Percentiles rank a stretch among this genome's conserved stretches.
These are phyloP conservation scores for Sisyra nigra DNA, from an alignment of 2,888 invertebrate species.

Conservation along the genomic window DNA sequence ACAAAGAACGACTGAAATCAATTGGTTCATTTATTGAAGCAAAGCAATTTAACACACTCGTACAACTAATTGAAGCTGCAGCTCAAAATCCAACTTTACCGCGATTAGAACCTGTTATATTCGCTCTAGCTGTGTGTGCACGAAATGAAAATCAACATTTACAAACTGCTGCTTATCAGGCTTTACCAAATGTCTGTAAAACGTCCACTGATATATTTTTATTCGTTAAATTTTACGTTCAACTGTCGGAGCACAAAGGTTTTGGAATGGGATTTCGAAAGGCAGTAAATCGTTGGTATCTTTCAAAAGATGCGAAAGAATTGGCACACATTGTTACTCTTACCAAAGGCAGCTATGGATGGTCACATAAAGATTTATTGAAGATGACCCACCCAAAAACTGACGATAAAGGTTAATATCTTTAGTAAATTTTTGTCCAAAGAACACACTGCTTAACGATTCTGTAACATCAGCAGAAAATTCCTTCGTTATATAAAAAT, in stretches of 20 bases:
- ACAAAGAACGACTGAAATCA: conserved; percentile 8
- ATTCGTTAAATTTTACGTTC: conserved; percentile 19
- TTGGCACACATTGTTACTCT: conserved; percentile 46
- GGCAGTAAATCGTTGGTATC: conserved; percentile 47
- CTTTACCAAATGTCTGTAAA: conserved; percentile 36
- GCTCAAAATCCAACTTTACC: not conserved
- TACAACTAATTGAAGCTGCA: not conserved
- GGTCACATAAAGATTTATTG: conserved; percentile 57
- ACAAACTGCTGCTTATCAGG: conserved; percentile 36
- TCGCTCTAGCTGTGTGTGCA: conserved; percentile 6
- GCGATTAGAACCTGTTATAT: conserved; percentile 3
- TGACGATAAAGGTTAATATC: conserved; percentile 30
- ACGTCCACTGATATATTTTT: conserved; percentile 33
- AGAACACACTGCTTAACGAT: no score
- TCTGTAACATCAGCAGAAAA: no score
- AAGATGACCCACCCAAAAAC: conserved; percentile 42
- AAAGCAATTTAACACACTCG: not conserved
- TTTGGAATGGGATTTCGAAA: conserved; percentile 48
- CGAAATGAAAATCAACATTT: conserved; percentile 18
- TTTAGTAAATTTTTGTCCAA: no score
- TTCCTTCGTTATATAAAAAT: no score
- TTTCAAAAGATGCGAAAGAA: conserved; percentile 37
- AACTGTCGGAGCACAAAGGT: conserved; percentile 18
- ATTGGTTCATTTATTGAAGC: conserved; percentile 10
- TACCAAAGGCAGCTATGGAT: conserved; percentile 44